A percentile compares a stretch with the other conserved stretches of the same genome.
Evolutionary conservation across 2,888 invertebrate genomes (phyloP).

Genomic region (Tinea trinotella): DNA sequence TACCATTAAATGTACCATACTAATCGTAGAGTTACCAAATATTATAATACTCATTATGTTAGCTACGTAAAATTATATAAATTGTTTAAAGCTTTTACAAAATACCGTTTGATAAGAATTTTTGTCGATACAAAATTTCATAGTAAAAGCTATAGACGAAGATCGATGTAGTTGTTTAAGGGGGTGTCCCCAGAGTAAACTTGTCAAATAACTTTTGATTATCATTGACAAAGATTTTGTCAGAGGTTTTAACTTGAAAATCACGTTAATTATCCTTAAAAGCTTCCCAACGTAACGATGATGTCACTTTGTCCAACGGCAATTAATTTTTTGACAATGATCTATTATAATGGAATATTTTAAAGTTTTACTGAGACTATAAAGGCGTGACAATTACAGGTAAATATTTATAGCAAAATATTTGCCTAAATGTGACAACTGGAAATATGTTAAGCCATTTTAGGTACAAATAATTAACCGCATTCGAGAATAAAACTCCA

Average conservation of each 20-base stretch:
- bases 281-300: slow-evolving; percentile 52
- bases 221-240: slow-evolving; percentile 26
- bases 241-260: slow-evolving; percentile 30
- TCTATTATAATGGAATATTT: slow-evolving; percentile 40
- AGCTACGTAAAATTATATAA: too few species aligned
- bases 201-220: slow-evolving; percentile 18
- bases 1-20: too few species aligned
- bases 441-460: too few species aligned
- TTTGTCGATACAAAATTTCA: too few species aligned
- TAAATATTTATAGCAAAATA: background rate
- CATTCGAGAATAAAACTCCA: too few species aligned
- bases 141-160: background rate
- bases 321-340: slow-evolving; percentile 61
- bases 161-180: background rate
- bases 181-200: background rate
- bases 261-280: slow-evolving; percentile 60
- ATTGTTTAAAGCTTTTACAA: too few species aligned
- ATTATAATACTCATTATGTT: too few species aligned
- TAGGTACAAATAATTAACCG: too few species aligned
- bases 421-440: too few species aligned
- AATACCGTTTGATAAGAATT: too few species aligned
- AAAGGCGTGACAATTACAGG: background rate
- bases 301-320: slow-evolving; percentile 65
- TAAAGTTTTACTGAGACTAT: background rate
- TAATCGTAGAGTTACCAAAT: too few species aligned